Percentiles rank a stretch among this genome's conserved stretches.
These are phyloP conservation scores for Tympanuchus pallidicinctus DNA, from an alignment of 2,113 vertebrate genomes.

Conservation along the genomic window DNA sequence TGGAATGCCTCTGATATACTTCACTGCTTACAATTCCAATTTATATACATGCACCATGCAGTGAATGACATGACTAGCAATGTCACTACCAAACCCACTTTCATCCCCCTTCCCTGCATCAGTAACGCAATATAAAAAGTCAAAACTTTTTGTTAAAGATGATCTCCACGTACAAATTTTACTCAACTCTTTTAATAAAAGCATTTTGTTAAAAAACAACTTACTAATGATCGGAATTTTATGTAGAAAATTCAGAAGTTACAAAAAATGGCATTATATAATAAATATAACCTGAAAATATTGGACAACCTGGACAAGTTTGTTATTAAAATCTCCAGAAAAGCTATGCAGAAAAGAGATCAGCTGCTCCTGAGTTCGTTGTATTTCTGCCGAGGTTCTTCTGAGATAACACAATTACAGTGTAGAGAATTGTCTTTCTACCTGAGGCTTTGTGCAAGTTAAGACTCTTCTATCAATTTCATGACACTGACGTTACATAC, in stretches of 20 bases:
- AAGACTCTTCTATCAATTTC: neutral
- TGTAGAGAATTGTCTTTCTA: neutral
- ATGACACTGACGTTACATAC: neutral
- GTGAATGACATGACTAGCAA: neutral
- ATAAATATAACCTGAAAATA: conserved; percentile 60
- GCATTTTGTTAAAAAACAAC: conserved; percentile 46
- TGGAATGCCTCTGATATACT: conserved; percentile 4
- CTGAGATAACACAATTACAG: neutral
- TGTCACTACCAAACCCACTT: neutral
- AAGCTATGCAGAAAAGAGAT: neutral
- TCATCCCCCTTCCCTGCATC: rapidly evolving
- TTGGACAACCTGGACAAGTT: neutral
- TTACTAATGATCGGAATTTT: conserved; percentile 50
- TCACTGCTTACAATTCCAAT: neutral
- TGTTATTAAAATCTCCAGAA: neutral
- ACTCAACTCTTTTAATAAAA: conserved; percentile 66
- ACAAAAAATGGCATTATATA: conserved; percentile 69
- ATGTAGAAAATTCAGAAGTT: conserved; percentile 66
- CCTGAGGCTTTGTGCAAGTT: neutral
- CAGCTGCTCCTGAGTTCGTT: conserved; percentile 30
- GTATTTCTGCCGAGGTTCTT: neutral
- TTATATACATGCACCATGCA: neutral
- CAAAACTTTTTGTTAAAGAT: neutral
- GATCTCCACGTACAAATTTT: conserved; percentile 18
- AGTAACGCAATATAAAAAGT: neutral